Evolutionary conservation across 1,140 invertebrate species (phyloP).

Genomic region (Drosophila sp.): DNA sequence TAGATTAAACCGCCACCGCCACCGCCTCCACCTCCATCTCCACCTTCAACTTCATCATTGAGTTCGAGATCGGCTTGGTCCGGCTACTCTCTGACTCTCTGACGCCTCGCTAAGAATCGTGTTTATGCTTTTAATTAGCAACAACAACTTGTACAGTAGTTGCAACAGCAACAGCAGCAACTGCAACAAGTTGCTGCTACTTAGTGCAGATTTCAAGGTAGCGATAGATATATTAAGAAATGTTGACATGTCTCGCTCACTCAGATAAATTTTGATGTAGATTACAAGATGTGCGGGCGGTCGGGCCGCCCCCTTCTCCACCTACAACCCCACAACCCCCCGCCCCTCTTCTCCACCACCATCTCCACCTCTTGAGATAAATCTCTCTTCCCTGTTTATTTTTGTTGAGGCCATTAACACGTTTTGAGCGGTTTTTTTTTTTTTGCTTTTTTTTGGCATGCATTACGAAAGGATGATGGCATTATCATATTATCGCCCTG

Average conservation of each 20-base stretch:
- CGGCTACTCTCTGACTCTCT: conserved; percentile 17
- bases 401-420: conserved; percentile 44
- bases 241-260: conserved; percentile 80
- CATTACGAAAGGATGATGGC: conserved; percentile 58
- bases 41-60: conserved; percentile 14
- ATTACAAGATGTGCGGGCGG: conserved; percentile 62
- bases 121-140: conserved; percentile 82
- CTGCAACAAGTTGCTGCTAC: conserved; percentile 64
- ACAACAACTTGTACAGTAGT: conserved; percentile 81
- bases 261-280: conserved; percentile 81
- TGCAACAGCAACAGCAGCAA: conserved; percentile 40
- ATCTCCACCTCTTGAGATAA: conserved; percentile 36
- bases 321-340: conserved; percentile 6
- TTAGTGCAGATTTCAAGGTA: conserved; percentile 79
- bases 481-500: conserved; percentile 73
- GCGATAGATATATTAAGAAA: conserved; percentile 81
- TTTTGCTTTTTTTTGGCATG: conserved; percentile 39
- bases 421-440: conserved; percentile 48
- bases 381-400: conserved; percentile 26
- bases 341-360: conserved; percentile 21
- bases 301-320: conserved; percentile 19
- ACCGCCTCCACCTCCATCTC: conserved; percentile 47
- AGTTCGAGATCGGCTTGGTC: conserved; percentile 3
- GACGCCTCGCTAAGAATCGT: conserved; percentile 80
- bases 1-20: conserved; percentile 67